Base-by-base conservation (phyloP, 92 coral and sea anemone species). In the Umimayanthus chanpuru region DNA sequence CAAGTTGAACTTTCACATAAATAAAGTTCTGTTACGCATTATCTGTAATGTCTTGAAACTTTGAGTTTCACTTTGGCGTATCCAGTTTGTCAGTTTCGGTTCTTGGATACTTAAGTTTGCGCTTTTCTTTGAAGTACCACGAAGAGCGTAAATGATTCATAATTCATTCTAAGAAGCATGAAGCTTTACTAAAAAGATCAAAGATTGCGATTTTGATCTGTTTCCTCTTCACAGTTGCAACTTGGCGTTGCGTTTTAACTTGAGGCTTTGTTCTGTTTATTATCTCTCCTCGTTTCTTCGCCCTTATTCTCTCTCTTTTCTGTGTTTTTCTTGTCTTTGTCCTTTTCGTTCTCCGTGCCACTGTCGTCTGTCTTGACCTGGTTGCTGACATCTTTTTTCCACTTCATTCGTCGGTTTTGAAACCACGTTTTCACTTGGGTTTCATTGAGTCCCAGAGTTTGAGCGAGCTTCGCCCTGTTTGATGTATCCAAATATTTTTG, bases 351-450 rank as follows among this genome's bases (percentile, higher is more conserved):
- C 23, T 83, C 87, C 5, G 78, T 83, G 39, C 23, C 79, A 75
- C 11, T 14, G 28, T 75, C 79, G 50, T 61, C 68, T 3, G 53
- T n/a, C 79, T 75, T 75, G 49, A 75, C 39, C 71, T 70, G 87
- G 47, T 87, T 92, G 10, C 90, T 86, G 7, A 81, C 90, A 77
- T 94, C 97, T 76, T 95, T 97, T 83, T 97, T 97, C 98, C 98
- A 94, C 73, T 97, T 97, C 99, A 97, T 97, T 36, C 99, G 72
- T 44, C 99, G 86, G 89, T 97, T 97, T 85, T 97, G 99, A 61
- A 97, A 97, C 99, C 99, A 97, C 39, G 99, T 97, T 85, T 97
- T 97, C 30, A 97, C 98, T 82, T 97, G 99, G 3, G 99, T 96
- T 50, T 97, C 99, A 81, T 97, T 95, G 81, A 97, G 89, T 38